These are phyloP conservation scores for Darevskia nairensis DNA, from an alignment of 2,797 vertebrate genomes.

Conservation along the genomic window DNA sequence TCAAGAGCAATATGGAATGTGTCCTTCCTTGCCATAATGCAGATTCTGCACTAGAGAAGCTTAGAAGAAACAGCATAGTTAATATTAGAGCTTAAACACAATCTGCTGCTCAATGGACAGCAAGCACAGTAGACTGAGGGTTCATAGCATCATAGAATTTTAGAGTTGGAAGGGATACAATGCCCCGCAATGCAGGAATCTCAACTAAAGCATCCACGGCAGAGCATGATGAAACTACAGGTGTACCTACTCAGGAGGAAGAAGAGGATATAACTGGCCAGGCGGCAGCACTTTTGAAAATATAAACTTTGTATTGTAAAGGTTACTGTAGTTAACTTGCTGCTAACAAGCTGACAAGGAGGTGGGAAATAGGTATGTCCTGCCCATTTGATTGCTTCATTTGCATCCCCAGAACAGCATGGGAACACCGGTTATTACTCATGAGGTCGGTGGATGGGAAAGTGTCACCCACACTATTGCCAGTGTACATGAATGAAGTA, in stretches of 20 bases:
- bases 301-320: not conserved
- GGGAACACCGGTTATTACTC: not conserved
- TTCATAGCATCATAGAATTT: too few relatives aligned
- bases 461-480: not conserved
- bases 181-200: too few relatives aligned
- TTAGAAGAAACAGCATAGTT: not conserved
- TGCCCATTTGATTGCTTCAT: not conserved
- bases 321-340: not conserved
- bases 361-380: not conserved
- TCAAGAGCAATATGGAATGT: constrained; percentile 21
- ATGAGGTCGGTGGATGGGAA: too few relatives aligned
- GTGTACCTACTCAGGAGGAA: not conserved
- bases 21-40: constrained; percentile 5
- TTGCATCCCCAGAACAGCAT: not conserved
- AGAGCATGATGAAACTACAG: not conserved
- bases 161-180: too few relatives aligned
- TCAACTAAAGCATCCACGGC: too few relatives aligned
- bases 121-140: not conserved
- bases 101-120: constrained; percentile 1
- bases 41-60: not conserved
- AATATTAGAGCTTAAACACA: not conserved
- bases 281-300: not conserved
- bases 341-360: not conserved
- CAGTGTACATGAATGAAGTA: not conserved
- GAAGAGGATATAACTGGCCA: not conserved